Conservation (phyloP, 2,113 vertebrate species). For the Opisthocomus hoazin region DNA sequence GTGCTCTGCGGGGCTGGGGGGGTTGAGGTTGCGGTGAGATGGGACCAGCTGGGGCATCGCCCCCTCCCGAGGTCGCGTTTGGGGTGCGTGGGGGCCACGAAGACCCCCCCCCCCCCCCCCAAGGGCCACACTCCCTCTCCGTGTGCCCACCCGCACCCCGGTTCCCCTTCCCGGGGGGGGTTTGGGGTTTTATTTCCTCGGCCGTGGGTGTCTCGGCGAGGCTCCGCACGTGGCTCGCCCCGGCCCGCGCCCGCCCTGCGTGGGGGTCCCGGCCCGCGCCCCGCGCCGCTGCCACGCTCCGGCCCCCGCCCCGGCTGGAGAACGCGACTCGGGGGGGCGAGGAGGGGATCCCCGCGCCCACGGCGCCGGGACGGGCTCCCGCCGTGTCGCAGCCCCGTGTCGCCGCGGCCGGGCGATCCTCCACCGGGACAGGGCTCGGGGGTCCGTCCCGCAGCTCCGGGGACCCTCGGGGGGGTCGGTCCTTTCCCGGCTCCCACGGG, state of each 20-base stretch:
- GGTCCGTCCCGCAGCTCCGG: not conserved
- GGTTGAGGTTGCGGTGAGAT: too few species aligned
- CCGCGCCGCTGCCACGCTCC: not conserved
- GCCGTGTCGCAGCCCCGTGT: accelerated
- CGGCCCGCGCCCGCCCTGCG: not conserved
- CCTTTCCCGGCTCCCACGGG: not conserved
- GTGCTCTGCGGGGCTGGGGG: too few species aligned
- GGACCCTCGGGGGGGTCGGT: not conserved
- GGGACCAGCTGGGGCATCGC: not conserved
- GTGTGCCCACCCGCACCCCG: not conserved
- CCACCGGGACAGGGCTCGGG: accelerated
- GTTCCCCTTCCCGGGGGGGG: not conserved
- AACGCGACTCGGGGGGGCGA: not conserved
- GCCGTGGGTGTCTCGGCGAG: not conserved
- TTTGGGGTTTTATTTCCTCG: not conserved
- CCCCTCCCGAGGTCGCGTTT: not conserved
- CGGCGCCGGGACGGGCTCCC: too few species aligned
- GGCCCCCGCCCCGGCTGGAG: not conserved
- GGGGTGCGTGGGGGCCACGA: not conserved
- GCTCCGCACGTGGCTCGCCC: not conserved
- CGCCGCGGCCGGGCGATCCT: too few species aligned
- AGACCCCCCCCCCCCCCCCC: too few species aligned
- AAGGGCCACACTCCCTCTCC: accelerated
- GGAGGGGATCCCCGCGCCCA: not conserved
- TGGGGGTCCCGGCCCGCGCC: not conserved